Evolutionary conservation across 1,140 invertebrate genomes (phyloP).

Genomic region (Zaprionus camerounensis): DNA sequence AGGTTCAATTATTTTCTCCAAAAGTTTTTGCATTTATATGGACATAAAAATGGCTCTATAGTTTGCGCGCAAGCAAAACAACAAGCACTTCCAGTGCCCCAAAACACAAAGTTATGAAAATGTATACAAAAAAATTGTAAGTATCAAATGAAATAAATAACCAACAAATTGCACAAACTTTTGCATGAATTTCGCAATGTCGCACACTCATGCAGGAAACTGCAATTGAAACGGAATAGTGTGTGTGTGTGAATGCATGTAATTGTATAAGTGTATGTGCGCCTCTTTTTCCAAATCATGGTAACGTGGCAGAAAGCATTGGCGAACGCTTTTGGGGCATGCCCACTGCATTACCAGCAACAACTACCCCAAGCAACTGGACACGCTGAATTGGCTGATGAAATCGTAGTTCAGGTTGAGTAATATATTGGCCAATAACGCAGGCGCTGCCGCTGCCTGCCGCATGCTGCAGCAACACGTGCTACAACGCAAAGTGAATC

Average conservation of each 20-base stretch:
- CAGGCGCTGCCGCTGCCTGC: not conserved
- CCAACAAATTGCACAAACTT: not conserved
- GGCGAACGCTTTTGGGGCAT: conserved; percentile 53
- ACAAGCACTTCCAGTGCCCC: conserved; percentile 70
- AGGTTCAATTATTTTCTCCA: conserved; percentile 61
- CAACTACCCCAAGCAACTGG: conserved; percentile 25
- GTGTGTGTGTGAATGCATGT: not conserved
- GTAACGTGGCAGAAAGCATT: conserved; percentile 63
- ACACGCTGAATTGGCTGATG: conserved; percentile 62
- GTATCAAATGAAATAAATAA: conserved; percentile 30
- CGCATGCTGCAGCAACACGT: conserved; percentile 25
- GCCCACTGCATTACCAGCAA: conserved; percentile 31
- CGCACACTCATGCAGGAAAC: conserved; percentile 10
- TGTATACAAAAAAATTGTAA: conserved; percentile 72
- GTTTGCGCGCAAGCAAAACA: conserved; percentile 77
- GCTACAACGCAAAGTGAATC: conserved; percentile 18
- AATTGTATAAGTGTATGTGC: conserved; percentile 16
- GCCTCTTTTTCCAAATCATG: conserved; percentile 27
- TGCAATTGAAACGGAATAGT: conserved; percentile 31
- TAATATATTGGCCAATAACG: conserved; percentile 12
- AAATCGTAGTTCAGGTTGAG: conserved; percentile 54
- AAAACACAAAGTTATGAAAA: conserved; percentile 74
- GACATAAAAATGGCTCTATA: conserved; percentile 82
- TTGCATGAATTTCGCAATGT: conserved; percentile 62
- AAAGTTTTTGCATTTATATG: conserved; percentile 80